Evolutionary conservation across 2,888 invertebrate genomes (phyloP), one percentile per base, ranked within the genome.

Genomic region (Acanthosepion esculentum): DNA sequence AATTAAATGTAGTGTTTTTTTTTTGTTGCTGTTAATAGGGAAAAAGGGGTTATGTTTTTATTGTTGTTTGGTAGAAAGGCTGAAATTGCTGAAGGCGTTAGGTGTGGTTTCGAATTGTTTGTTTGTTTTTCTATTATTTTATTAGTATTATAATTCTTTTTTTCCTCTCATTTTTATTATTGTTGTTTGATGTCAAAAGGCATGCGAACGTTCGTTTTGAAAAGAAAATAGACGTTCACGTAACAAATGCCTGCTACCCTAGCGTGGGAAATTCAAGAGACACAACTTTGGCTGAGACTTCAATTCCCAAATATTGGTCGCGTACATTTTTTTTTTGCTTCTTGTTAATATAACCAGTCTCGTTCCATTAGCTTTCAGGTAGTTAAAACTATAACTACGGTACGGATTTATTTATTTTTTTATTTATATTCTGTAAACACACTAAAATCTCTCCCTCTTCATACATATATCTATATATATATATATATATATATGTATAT

Each of bases 251-350:
- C 23, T 78, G n/a, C n/a, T 78, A n/a, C n/a, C 33, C 15, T n/a
- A 78, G n/a, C 78, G 78, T 78, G 78, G 78, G 78, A 78, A 78
- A 78, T n/a, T 78, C 78, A 78, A 78, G n/a, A 78, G 78, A 78
- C 7, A 78, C 78, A n/a, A 33, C n/a, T 78, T 5, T 78, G 8
- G 2, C 15, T 23, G 20, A 20, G 59, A 20, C 59, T 23, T 59
- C 59, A 59, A 59, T 23, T 59, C 26, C 20, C 5, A 78, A 78
- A n/a, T n/a, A 78, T 78, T 4, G n/a, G n/a, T n/a, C n/a, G 78
- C 2, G n/a, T 15, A n/a, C 5, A 5, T 78, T n/a, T 59, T 20
- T 59, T 23, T 59, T 20, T 6, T 59, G 3, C 23, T 23, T 59
- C 23, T 59, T 59, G 59, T 20, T 59, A 23, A 59, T 7, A 59